These are phyloP conservation scores for Actinia equina DNA, from an alignment of 64 coral and sea anemone species.

Conservation along the genomic window DNA sequence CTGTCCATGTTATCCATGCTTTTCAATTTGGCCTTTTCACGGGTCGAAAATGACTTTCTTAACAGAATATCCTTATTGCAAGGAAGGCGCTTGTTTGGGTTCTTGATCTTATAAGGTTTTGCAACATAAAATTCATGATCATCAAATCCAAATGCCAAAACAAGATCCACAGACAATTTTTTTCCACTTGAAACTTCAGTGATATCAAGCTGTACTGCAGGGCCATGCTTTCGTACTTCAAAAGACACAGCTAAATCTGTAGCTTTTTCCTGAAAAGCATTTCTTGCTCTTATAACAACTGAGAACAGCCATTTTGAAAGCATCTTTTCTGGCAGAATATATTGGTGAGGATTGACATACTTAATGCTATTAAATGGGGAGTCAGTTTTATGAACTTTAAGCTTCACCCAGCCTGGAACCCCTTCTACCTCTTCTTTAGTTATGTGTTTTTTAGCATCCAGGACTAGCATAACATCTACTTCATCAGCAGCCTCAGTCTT, in stretches of 20 bases:
- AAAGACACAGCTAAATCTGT: constrained; percentile 8
- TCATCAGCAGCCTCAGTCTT: constrained; percentile 79
- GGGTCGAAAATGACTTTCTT: constrained; percentile 65
- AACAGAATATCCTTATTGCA: constrained; percentile 29
- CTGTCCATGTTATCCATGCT: constrained; percentile 78
- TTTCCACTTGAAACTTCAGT: constrained; percentile 20
- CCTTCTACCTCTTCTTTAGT: constrained; percentile 24
- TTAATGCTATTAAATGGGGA: constrained; percentile 44
- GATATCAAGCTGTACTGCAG: constrained; percentile 77
- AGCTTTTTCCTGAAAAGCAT: constrained; percentile 2
- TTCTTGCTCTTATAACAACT: constrained; percentile 49
- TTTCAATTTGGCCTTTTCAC: constrained; percentile 60
- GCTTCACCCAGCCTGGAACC: constrained; percentile 55
- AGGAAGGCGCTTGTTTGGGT: neutral
- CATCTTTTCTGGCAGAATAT: constrained; percentile 59
- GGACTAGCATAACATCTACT: constrained; percentile 75
- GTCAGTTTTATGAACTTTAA: constrained; percentile 32
- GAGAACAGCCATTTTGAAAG: constrained; percentile 65
- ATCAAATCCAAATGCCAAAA: constrained; percentile 53
- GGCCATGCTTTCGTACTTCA: constrained; percentile 56
- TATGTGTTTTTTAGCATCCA: constrained; percentile 42
- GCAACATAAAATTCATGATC: constrained; percentile 61
- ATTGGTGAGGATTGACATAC: constrained; percentile 36
- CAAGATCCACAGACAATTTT: constrained; percentile 62
- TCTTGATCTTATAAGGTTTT: constrained; percentile 46